A percentile compares a stretch with the other conserved stretches of the same genome.
These are phyloP conservation scores for Sinodicranocentrus sp. DNA, from an alignment of 2,888 invertebrate genomes.

Conservation along the genomic window DNA sequence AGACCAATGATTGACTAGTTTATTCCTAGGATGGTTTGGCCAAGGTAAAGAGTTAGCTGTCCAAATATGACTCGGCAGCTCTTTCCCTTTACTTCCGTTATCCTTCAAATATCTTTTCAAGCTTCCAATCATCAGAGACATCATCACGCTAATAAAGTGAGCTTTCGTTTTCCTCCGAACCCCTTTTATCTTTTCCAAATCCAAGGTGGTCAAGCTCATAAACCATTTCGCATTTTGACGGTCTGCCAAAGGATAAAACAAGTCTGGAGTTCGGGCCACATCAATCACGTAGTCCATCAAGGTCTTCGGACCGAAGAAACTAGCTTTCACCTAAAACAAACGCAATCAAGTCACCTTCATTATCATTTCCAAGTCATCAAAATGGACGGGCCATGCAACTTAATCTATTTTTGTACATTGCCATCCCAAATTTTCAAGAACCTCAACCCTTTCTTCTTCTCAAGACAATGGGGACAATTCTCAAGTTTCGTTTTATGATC, in stretches of 20 bases:
- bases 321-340: conserved; percentile 60
- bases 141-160: conserved; percentile 70
- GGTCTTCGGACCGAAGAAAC: conserved; percentile 65
- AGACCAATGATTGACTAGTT: conserved; percentile 69
- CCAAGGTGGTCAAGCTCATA: conserved; percentile 62
- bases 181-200: conserved; percentile 56
- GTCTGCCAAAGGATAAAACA: conserved; percentile 64
- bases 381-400: too few species aligned
- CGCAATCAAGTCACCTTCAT: too few species aligned
- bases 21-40: conserved; percentile 67
- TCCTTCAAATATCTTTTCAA: conserved; percentile 60
- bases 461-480: too few species aligned
- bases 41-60: conserved; percentile 70
- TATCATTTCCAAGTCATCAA: too few species aligned
- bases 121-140: conserved; percentile 68
- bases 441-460: too few species aligned
- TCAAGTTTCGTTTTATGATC: too few species aligned
- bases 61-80: conserved; percentile 63
- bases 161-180: conserved; percentile 67
- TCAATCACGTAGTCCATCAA: conserved; percentile 58
- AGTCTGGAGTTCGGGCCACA: conserved; percentile 64
- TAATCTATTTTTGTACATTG: too few species aligned
- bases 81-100: neutral
- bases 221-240: conserved; percentile 58
- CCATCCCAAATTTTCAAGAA: too few species aligned